Conservation (phyloP, 2,888 invertebrate species). For the Nomada hirtipes region DNA sequence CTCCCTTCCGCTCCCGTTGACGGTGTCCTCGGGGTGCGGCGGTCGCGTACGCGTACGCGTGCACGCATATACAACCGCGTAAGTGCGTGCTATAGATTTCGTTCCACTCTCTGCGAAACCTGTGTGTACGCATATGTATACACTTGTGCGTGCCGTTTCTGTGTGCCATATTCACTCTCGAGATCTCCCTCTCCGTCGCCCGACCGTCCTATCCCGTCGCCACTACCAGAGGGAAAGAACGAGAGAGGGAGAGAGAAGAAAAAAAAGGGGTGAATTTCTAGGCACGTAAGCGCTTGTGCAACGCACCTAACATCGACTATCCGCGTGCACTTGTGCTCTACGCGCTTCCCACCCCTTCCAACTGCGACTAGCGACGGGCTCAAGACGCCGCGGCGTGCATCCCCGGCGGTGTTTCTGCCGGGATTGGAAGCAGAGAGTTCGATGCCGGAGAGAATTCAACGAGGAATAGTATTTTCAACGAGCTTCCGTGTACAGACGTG, state of each 20-base stretch:
- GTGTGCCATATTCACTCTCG: slow-evolving; percentile 80
- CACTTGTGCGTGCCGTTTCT: slow-evolving; percentile 74
- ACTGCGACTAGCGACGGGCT: slow-evolving; percentile 43
- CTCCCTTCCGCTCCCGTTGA: not conserved
- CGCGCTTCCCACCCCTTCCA: slow-evolving; percentile 63
- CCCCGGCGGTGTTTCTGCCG: not conserved
- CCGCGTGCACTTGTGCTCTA: slow-evolving; percentile 70
- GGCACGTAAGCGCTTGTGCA: slow-evolving; percentile 75
- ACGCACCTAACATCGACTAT: slow-evolving; percentile 65
- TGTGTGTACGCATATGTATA: slow-evolving; percentile 55
- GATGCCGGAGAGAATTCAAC: not conserved
- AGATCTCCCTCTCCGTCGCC: slow-evolving; percentile 54
- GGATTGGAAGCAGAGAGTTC: not conserved
- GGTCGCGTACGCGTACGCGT: slow-evolving; percentile 40
- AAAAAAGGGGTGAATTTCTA: slow-evolving; percentile 78
- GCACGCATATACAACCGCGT: slow-evolving; percentile 64
- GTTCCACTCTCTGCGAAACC: slow-evolving; percentile 67
- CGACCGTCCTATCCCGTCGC: slow-evolving; percentile 41
- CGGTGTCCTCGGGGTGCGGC: slow-evolving; percentile 50
- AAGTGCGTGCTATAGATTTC: slow-evolving; percentile 71
- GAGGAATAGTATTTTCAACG: not conserved
- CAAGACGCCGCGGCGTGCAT: slow-evolving; percentile 30
- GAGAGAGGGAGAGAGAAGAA: slow-evolving; percentile 31
- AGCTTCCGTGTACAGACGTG: too few species aligned
- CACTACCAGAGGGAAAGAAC: slow-evolving; percentile 56